Evolutionary conservation across 2,113 vertebrate genomes (phyloP).

Genomic region (Aegypius monachus): DNA sequence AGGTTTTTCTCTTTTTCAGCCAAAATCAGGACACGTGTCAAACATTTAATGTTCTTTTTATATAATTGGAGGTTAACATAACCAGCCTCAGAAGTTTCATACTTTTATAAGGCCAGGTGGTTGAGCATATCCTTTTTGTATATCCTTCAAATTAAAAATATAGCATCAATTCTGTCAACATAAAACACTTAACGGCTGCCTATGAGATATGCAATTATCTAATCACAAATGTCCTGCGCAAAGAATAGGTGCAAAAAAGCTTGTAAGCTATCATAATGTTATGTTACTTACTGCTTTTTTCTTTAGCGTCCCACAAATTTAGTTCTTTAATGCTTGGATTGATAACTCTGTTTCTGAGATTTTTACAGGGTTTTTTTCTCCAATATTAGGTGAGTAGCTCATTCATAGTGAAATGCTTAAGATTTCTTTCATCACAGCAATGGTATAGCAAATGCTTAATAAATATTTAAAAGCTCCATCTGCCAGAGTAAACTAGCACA

Average conservation of each 20-base stretch:
- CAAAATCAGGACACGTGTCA: not conserved
- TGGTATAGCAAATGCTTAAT: not conserved
- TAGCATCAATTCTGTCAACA: not conserved
- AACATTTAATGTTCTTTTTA: not conserved
- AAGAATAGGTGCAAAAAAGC: not conserved
- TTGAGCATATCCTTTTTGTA: not conserved
- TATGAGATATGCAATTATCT: not conserved
- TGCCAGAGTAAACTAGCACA: not conserved
- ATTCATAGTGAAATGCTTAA: not conserved
- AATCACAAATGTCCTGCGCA: not conserved
- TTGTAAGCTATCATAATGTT: not conserved
- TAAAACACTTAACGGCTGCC: not conserved
- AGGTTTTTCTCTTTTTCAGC: not conserved
- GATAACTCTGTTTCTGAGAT: not conserved
- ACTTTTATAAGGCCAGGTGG: not conserved
- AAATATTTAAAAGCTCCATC: conserved; percentile 29
- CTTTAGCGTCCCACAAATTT: not conserved
- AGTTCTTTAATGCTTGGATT: not conserved
- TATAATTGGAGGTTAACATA: not conserved
- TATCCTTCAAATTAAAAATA: not conserved
- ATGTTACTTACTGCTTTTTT: not conserved
- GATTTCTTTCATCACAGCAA: not conserved
- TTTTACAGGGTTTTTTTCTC: not conserved
- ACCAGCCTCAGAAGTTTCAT: not conserved
- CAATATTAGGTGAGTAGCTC: not conserved